A percentile compares a stretch with the other conserved stretches of the same genome.
Conservation (phyloP, 30 jellyfish, hydroid and myxozoan species). For the Hydractinia echinata region DNA sequence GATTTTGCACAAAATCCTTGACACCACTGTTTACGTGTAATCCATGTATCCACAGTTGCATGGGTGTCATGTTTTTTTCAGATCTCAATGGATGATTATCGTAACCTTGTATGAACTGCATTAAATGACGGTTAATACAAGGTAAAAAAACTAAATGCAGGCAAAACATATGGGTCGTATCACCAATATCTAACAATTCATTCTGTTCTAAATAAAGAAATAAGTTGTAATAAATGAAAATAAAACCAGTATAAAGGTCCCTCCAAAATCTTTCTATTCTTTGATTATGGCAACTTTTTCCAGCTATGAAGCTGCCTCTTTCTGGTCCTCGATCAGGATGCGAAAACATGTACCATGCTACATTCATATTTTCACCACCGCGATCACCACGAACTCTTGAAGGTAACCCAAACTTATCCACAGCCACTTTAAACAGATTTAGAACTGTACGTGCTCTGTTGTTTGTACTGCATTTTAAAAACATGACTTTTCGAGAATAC, state of each 20-base stretch:
- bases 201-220: conserved; percentile 14
- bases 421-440: conserved; percentile 1
- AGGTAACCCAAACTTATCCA: conserved; percentile 9
- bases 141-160: conserved; percentile 30
- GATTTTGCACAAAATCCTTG: no score
- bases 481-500: neutral
- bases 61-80: conserved; percentile 22
- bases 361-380: conserved; percentile 29
- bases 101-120: conserved; percentile 9
- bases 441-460: conserved; percentile 22
- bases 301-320: conserved; percentile 34
- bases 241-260: conserved; percentile 15
- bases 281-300: conserved; percentile 29
- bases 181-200: conserved; percentile 8
- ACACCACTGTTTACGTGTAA: no score
- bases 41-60: conserved; percentile 30
- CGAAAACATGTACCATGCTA: conserved; percentile 22
- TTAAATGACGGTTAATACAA: conserved; percentile 23
- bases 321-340: conserved; percentile 30
- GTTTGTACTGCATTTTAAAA: conserved; percentile 12
- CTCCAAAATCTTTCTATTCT: conserved; percentile 28
- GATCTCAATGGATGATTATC: conserved; percentile 25
- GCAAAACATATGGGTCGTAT: conserved; percentile 8
- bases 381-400: conserved; percentile 31
- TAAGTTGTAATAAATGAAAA: neutral